phyloP scores from a whole-genome alignment of 2,113 vertebrate genomes.

The Leiothrix lutea region DNA sequence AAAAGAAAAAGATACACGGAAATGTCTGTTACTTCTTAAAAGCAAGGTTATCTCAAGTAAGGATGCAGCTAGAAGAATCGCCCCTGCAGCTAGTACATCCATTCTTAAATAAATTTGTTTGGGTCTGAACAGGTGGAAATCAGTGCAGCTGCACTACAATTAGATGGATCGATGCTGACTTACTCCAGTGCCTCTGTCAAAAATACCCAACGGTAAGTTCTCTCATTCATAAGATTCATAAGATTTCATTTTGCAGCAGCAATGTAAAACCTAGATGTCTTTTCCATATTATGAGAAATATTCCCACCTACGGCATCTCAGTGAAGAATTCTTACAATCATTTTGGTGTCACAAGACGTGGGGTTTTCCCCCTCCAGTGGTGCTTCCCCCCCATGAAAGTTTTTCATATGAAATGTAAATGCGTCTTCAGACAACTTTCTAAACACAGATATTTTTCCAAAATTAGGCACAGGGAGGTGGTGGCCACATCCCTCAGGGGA shows the following conservation, averaged over 20 bases:
- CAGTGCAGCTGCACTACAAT: background rate
- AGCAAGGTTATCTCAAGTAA: background rate
- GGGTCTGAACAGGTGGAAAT: background rate
- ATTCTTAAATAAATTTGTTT: background rate
- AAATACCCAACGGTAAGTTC: background rate
- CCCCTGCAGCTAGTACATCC: background rate
- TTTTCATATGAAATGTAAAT: background rate
- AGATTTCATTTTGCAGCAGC: background rate
- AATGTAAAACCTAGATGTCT: background rate
- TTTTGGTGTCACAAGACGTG: background rate
- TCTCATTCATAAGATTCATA: background rate
- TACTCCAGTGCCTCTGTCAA: background rate
- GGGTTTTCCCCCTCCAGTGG: background rate
- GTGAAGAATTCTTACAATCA: background rate
- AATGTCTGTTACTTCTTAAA: background rate
- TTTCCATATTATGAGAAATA: background rate
- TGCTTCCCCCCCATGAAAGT: background rate
- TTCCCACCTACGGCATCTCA: background rate
- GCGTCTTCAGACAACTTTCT: background rate
- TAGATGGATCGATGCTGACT: background rate
- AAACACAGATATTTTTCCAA: background rate
- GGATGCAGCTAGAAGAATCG: background rate
- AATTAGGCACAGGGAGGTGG: background rate
- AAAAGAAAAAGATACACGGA: background rate
- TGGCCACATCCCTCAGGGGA: background rate